phyloP scores from a whole-genome alignment of 2,888 invertebrate genomes.

The Catocala sponsa region DNA sequence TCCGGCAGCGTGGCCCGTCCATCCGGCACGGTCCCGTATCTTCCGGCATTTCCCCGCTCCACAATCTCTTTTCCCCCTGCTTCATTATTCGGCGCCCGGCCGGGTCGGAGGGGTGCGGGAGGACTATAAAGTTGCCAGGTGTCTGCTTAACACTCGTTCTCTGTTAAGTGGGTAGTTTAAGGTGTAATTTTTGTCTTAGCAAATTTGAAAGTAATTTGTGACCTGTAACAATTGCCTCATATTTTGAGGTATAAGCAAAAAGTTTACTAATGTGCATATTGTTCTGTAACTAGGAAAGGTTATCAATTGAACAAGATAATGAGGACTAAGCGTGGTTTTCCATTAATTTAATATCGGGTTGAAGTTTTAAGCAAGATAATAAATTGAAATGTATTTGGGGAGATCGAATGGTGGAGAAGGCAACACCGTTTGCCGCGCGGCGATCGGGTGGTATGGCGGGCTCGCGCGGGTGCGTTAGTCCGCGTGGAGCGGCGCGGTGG shows the following conservation, averaged over 20 bases:
- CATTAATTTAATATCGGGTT: no score
- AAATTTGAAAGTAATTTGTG: no score
- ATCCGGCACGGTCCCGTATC: conserved; percentile 71
- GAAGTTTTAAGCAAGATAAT: no score
- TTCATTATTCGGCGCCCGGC: conserved; percentile 74
- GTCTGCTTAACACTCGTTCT: conserved; percentile 12
- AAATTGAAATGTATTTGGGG: not conserved
- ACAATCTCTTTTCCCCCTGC: conserved; percentile 68
- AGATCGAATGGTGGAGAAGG: conserved; percentile 38
- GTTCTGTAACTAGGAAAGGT: no score
- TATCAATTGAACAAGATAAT: no score
- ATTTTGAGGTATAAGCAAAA: no score
- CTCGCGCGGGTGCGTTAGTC: conserved; percentile 71
- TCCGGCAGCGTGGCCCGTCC: conserved; percentile 63
- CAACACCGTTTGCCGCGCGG: conserved; percentile 56
- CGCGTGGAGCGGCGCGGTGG: conserved; percentile 81
- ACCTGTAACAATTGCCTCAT: no score
- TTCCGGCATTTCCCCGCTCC: conserved; percentile 71
- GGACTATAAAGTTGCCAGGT: conserved; percentile 66
- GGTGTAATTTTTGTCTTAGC: not conserved
- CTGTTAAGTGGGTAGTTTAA: conserved; percentile 12
- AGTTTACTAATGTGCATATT: not conserved
- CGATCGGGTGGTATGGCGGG: conserved; percentile 50
- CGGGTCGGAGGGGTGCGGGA: conserved; percentile 81
- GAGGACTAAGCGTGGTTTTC: no score